These are phyloP conservation scores for Grantiella picta DNA, from an alignment of 2,113 vertebrate species.

Conservation along the genomic window DNA sequence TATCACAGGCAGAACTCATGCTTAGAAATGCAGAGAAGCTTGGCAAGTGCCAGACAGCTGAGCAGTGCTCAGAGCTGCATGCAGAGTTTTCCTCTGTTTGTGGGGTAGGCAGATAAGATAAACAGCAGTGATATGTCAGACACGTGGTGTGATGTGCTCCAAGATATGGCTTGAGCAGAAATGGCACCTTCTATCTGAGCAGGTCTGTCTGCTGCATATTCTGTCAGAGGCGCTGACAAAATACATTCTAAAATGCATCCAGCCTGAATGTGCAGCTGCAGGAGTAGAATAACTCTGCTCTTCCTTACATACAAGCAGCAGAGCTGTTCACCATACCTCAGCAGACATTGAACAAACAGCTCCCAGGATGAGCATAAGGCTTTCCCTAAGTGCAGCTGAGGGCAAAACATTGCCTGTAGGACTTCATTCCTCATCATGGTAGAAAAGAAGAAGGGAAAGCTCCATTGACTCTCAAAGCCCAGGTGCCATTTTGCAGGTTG, in stretches of 20 bases:
- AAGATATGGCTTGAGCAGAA: neutral
- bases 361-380: neutral
- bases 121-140: neutral
- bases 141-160: neutral
- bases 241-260: neutral
- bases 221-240: neutral
- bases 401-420: neutral
- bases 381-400: neutral
- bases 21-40: neutral
- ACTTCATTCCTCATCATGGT: accelerated
- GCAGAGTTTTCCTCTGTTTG: neutral
- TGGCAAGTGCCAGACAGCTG: neutral
- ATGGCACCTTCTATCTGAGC: neutral
- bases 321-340: accelerated
- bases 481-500: neutral
- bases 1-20: accelerated
- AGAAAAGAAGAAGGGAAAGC: neutral
- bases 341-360: neutral
- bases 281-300: neutral
- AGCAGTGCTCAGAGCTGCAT: neutral
- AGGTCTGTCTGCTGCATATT: neutral
- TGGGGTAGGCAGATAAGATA: neutral
- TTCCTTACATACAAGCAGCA: neutral
- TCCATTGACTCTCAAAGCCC: neutral
- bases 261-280: neutral